Base-by-base conservation (phyloP, 1,140 invertebrate genomes). In the Lepidurus arcticus region DNA sequence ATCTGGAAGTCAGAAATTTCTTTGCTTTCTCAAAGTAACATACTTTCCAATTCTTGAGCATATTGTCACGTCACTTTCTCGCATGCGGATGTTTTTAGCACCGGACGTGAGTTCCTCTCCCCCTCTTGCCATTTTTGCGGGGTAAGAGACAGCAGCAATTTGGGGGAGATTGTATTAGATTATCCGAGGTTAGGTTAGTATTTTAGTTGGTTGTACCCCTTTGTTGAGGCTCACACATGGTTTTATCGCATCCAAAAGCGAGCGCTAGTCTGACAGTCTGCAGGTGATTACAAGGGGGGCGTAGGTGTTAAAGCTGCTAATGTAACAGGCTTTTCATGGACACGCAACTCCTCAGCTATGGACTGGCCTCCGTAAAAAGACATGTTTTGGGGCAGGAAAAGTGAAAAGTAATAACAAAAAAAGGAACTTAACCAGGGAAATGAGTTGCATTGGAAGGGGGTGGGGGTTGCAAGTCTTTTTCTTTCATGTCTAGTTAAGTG, bases 291-390 rank as follows among this genome's bases (percentile, higher is more conserved):
- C 53, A 65, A 65, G 53, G 53, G 13, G 53, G 53, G 53, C 53
- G 53, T 10, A 65, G 53, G 53, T 65, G 53, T 65, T 65, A 65
- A 65, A 65, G 53, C 53, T 65, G 8, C 53, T 65, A 65, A 65
- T 65, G 53, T 65, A 65, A 65, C 53, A 65, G 9, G 21, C 53
- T 65, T 65, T 65, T 65, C 53, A 65, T 65, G 53, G 53, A 65
- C 53, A 65, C 53, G 53, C 53, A 65, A 65, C 53, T 65, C 21
- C 13, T 65, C 13, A 65, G 53, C 53, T n/a, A 65, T 65, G 53
- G 53, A 65, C 53, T 13, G n/a, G 7, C 53, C 6, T 65, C 16
- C 53, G 13, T 65, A 21, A 13, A 21, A 65, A 65, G 53, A 65
- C 13, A 16, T 16, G 53, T 65, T 34, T 65, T 65, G n/a, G 53